These are phyloP conservation scores for Tiliacea aurago DNA, from an alignment of 2,888 invertebrate genomes.

Conservation along the genomic window DNA sequence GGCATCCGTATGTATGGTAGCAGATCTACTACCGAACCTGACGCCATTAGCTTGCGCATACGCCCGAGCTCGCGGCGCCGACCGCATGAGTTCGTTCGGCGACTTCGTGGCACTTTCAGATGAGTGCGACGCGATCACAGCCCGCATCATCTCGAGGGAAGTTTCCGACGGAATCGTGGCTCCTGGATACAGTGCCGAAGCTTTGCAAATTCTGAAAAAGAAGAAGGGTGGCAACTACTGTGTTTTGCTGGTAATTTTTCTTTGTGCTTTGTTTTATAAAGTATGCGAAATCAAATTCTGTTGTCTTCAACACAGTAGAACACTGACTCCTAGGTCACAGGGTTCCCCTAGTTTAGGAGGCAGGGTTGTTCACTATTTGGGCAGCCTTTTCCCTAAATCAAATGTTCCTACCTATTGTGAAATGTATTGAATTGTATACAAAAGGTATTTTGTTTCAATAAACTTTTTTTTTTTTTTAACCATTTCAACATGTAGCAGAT, in stretches of 20 bases:
- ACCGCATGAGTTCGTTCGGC: conserved; percentile 99
- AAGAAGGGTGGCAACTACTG: conserved; percentile 99
- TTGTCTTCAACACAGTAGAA: no score
- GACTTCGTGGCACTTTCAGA: conserved; percentile 99
- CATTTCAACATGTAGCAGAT: background rate
- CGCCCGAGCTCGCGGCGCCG: conserved; percentile 98
- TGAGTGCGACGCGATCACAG: conserved; percentile 96
- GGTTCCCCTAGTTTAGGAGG: no score
- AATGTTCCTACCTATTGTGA: no score
- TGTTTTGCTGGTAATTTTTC: conserved; percentile 92
- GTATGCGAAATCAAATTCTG: background rate
- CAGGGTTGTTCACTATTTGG: no score
- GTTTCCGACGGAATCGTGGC: conserved; percentile 99
- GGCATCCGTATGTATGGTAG: conserved; percentile 98
- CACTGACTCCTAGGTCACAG: no score
- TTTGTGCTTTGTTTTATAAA: background rate
- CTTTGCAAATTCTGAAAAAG: conserved; percentile 96
- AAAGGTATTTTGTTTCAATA: no score
- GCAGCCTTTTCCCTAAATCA: no score
- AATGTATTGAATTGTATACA: no score
- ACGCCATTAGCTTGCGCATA: conserved; percentile 97
- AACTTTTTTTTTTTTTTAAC: no score
- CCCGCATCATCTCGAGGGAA: conserved; percentile 97
- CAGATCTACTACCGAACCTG: conserved; percentile 93
- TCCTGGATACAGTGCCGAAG: conserved; percentile 96